A percentile compares a stretch with the other conserved stretches of the same genome.
Conservation (phyloP, 2,797 vertebrate genomes). For the Apogon talboti region DNA sequence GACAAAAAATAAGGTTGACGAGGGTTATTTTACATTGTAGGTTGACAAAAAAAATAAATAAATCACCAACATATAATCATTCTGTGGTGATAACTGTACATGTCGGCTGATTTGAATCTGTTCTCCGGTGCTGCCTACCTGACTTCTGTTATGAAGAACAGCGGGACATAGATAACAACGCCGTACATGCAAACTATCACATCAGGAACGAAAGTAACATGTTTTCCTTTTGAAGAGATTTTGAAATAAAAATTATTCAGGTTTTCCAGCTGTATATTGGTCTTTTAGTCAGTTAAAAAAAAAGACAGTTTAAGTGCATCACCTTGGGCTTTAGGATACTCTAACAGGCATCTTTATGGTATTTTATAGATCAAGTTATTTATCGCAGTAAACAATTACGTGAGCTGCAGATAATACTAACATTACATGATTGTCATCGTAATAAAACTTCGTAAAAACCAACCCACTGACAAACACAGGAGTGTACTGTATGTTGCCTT, state of each 20-base stretch:
- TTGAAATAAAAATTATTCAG: too few species aligned
- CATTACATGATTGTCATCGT: neutral
- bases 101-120: constrained; percentile 42
- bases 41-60: neutral
- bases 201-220: constrained; percentile 36
- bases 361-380: neutral
- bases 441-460: constrained; percentile 11
- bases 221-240: constrained; percentile 10
- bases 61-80: constrained; percentile 8
- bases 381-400: neutral
- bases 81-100: constrained; percentile 17
- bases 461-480: constrained; percentile 27
- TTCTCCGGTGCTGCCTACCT: constrained; percentile 27
- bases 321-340: neutral
- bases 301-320: neutral
- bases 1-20: neutral
- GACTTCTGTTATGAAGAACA: constrained; percentile 25
- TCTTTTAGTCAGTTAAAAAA: neutral
- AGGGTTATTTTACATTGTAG: neutral
- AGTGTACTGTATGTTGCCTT: constrained; percentile 38
- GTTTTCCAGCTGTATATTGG: too few species aligned
- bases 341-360: neutral
- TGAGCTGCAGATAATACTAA: neutral
- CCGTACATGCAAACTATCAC: constrained; percentile 32
- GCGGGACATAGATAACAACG: constrained; percentile 37